Evolutionary conservation across 2,797 vertebrate genomes (phyloP).

Genomic region (Periophthalmus magnuspinnatus): DNA sequence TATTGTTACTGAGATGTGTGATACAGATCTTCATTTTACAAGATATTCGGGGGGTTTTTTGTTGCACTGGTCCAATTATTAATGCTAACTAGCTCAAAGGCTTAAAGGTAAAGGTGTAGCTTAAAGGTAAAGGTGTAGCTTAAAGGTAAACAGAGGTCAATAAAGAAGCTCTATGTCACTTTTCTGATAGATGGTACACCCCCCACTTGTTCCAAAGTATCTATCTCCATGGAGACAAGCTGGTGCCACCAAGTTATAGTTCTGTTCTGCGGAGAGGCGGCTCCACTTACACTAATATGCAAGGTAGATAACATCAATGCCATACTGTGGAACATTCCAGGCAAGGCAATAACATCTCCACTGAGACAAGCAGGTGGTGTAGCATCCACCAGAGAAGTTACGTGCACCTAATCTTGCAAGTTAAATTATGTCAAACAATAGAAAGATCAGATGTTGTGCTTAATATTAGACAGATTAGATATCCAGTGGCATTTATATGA

Average conservation of each 20-base stretch:
- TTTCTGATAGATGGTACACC: no score
- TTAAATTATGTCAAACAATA: no score
- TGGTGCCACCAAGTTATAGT: not conserved
- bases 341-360: not conserved
- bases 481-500: slow-evolving; percentile 8
- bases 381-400: no score
- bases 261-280: not conserved
- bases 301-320: not conserved
- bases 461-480: not conserved
- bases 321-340: not conserved
- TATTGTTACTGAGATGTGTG: not conserved
- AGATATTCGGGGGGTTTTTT: no score
- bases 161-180: no score
- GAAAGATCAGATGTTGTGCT: no score
- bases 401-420: no score
- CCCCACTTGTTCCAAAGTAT: not conserved
- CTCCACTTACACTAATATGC: not conserved
- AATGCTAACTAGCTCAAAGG: no score
- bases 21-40: not conserved
- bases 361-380: no score
- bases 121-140: not conserved
- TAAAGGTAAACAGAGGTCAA: not conserved
- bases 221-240: no score
- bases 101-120: no score
- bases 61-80: no score